phyloP scores from a whole-genome alignment of 2,113 vertebrate genomes.

The Rana temporaria region DNA sequence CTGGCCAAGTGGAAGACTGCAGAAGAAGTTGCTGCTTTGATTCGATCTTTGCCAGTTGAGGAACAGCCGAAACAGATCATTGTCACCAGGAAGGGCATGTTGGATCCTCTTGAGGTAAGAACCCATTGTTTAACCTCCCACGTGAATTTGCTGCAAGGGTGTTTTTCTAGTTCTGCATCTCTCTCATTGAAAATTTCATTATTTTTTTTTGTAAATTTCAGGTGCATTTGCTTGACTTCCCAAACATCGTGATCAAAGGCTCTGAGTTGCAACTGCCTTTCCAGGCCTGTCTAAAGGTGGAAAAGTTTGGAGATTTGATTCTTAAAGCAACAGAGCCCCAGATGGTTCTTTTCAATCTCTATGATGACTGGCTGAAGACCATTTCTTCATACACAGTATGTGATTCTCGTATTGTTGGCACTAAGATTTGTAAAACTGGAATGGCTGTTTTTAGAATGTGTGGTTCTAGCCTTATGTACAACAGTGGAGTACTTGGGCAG shows the following conservation, averaged over 20 bases:
- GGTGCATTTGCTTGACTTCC: slow-evolving; percentile 98
- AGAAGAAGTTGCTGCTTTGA: slow-evolving; percentile 97
- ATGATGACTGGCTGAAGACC: slow-evolving; percentile 99
- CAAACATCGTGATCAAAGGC: slow-evolving; percentile 99
- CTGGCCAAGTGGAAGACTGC: slow-evolving; percentile 99
- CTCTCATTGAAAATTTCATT: not conserved
- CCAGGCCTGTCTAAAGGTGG: slow-evolving; percentile 98
- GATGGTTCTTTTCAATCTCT: slow-evolving; percentile 99
- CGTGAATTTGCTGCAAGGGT: too few species aligned
- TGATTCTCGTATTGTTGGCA: slow-evolving; percentile 17
- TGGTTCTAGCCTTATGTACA: too few species aligned
- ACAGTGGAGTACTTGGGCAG: too few species aligned
- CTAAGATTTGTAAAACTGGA: not conserved
- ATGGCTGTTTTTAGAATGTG: too few species aligned
- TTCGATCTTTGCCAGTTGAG: slow-evolving; percentile 95
- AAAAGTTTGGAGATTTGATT: slow-evolving; percentile 98
- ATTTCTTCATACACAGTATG: slow-evolving; percentile 97
- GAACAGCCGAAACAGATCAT: slow-evolving; percentile 99
- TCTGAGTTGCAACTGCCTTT: slow-evolving; percentile 97
- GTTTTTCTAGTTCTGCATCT: not conserved
- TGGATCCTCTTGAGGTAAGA: slow-evolving; percentile 94
- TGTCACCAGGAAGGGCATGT: slow-evolving; percentile 97
- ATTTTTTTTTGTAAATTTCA: slow-evolving; percentile 60
- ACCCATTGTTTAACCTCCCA: not conserved
- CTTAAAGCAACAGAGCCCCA: slow-evolving; percentile 98